Percentiles rank a stretch among this genome's conserved stretches.
Evolutionary conservation across 2,888 invertebrate genomes (phyloP).

Genomic region (Balanococcus diminutus): DNA sequence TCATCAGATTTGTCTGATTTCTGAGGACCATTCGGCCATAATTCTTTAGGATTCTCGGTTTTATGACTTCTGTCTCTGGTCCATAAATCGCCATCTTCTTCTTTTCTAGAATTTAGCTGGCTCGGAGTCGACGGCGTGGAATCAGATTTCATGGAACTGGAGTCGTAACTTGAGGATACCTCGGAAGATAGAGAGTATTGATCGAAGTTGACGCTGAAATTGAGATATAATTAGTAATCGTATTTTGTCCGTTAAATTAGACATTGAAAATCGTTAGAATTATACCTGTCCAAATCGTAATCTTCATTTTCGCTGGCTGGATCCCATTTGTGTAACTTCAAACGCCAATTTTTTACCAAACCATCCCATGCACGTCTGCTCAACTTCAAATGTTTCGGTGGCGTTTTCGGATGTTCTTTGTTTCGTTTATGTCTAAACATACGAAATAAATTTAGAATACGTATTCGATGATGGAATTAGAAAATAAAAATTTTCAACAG

Average conservation of each 20-base stretch:
- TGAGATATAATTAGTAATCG: background rate
- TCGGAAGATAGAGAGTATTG: conserved; percentile 48
- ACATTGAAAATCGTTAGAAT: background rate
- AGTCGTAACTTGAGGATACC: conserved; percentile 44
- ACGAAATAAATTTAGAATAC: conserved; percentile 23
- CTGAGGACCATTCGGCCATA: conserved; percentile 10
- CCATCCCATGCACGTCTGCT: conserved; percentile 93
- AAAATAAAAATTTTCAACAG: conserved; percentile 51
- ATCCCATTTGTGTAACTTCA: conserved; percentile 82
- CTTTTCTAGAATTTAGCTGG: background rate
- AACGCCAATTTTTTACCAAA: conserved; percentile 84
- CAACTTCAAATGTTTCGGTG: conserved; percentile 84
- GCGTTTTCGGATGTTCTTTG: conserved; percentile 83
- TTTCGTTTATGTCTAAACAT: conserved; percentile 64
- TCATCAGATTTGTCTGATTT: conserved; percentile 41
- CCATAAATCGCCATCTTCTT: background rate
- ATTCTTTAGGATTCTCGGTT: conserved; percentile 18
- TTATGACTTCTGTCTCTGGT: background rate
- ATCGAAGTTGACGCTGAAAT: conserved; percentile 43
- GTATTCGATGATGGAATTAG: background rate
- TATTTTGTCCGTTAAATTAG: background rate
- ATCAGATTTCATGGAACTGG: conserved; percentile 43
- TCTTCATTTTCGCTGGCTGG: conserved; percentile 58
- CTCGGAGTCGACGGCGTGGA: conserved; percentile 43
- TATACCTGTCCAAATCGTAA: conserved; percentile 48